phyloP scores from a whole-genome alignment of 2,113 vertebrate species.

The Dromiciops gliroides region DNA sequence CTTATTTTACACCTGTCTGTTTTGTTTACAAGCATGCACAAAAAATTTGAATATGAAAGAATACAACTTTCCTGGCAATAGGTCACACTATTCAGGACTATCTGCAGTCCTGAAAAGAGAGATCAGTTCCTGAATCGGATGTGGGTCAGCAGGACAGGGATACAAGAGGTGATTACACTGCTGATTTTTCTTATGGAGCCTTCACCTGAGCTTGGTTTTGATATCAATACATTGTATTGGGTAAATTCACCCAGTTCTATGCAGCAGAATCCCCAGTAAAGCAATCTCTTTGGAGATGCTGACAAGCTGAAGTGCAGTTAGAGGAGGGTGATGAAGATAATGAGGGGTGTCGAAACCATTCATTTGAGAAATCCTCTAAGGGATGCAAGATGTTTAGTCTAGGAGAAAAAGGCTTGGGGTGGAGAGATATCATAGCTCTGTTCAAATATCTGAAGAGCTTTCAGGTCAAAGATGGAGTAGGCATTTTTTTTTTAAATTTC shows the following conservation, averaged over 20 bases:
- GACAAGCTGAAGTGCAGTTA: background rate
- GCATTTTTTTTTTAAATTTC: background rate
- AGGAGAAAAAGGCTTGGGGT: background rate
- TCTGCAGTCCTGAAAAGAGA: background rate
- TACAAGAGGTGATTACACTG: background rate
- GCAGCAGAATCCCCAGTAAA: background rate
- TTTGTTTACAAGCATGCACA: background rate
- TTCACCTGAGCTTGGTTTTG: background rate
- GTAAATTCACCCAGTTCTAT: background rate
- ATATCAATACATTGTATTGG: background rate
- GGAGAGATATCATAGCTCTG: background rate
- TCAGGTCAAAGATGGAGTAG: background rate
- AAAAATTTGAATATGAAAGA: background rate
- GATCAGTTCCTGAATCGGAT: background rate
- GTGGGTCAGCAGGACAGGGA: background rate
- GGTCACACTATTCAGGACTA: background rate
- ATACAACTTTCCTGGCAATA: background rate
- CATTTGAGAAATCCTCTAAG: background rate
- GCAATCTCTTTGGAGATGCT: background rate
- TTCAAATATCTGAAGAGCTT: background rate
- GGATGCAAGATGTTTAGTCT: background rate
- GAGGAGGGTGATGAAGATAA: background rate
- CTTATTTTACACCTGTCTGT: background rate
- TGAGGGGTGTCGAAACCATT: background rate
- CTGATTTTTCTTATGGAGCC: background rate